Conservation (phyloP, 2,113 vertebrate species). For the Poeciliopsis retropinna region DNA sequence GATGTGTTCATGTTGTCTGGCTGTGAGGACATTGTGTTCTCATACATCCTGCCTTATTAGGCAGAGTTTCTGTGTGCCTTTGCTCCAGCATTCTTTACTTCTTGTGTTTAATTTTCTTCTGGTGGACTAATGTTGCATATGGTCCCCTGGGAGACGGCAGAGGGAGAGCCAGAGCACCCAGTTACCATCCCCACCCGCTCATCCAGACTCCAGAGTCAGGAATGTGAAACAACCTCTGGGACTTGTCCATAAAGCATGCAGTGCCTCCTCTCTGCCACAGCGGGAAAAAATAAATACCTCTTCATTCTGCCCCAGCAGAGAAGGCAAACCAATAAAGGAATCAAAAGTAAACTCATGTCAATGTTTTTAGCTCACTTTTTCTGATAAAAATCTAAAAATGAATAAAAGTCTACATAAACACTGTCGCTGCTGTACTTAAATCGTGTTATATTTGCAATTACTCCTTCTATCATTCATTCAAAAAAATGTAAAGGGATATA, state of each 20-base stretch:
- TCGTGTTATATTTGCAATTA: too few relatives aligned
- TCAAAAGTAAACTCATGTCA: not conserved
- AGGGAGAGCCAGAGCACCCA: constrained; percentile 58
- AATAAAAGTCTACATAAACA: too few relatives aligned
- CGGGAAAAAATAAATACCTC: constrained; percentile 4
- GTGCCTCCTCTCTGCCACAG: constrained; percentile 33
- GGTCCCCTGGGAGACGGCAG: constrained; percentile 53
- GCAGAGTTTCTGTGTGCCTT: not conserved
- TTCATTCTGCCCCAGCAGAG: not conserved
- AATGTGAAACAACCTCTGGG: constrained; percentile 69
- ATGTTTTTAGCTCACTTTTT: not conserved
- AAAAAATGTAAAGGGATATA: too few relatives aligned
- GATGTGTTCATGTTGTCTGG: not conserved
- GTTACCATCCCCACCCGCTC: constrained; percentile 79
- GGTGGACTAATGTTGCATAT: not conserved
- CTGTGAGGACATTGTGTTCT: not conserved
- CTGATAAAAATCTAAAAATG: too few relatives aligned
- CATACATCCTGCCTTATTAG: not conserved
- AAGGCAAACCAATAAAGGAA: not conserved
- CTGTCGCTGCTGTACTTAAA: too few relatives aligned
- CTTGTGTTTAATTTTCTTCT: not conserved
- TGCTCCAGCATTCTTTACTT: not conserved
- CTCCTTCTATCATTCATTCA: too few relatives aligned
- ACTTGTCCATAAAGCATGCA: constrained; percentile 53
- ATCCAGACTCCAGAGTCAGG: constrained; percentile 76